phyloP scores from a whole-genome alignment of 2,888 invertebrate species.

The Perithous albicinctus region DNA sequence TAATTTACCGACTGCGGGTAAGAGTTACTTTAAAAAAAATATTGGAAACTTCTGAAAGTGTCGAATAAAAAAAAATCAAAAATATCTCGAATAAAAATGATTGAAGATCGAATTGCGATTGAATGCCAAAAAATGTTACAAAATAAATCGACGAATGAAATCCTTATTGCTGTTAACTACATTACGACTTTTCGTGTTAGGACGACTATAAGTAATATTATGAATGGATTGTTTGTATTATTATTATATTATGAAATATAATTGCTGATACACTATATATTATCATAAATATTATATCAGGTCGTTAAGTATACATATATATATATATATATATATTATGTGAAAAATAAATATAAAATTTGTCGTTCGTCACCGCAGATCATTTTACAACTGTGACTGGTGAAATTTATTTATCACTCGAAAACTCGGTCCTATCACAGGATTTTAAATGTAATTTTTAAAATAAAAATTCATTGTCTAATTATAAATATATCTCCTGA shows the following conservation, averaged over 20 bases:
- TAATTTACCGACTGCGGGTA: conserved; percentile 4
- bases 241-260: background rate
- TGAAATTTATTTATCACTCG: background rate
- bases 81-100: background rate
- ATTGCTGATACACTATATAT: conserved; percentile 1
- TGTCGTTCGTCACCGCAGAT: conserved; percentile 56
- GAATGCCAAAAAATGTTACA: background rate
- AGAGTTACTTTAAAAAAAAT: background rate
- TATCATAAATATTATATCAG: no score
- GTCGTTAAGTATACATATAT: background rate
- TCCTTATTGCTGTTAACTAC: background rate
- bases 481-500: background rate
- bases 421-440: no score
- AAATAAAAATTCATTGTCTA: background rate
- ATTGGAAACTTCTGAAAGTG: background rate
- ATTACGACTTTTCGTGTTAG: background rate
- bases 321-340: conserved; percentile 25
- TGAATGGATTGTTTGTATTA: background rate
- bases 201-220: background rate
- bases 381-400: conserved; percentile 1
- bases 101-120: background rate
- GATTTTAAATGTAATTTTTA: background rate
- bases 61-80: background rate
- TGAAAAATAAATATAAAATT: conserved; percentile 53
- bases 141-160: background rate